These are phyloP conservation scores for Gambusia yucatana DNA, from an alignment of 2,797 vertebrate genomes.

Conservation along the genomic window DNA sequence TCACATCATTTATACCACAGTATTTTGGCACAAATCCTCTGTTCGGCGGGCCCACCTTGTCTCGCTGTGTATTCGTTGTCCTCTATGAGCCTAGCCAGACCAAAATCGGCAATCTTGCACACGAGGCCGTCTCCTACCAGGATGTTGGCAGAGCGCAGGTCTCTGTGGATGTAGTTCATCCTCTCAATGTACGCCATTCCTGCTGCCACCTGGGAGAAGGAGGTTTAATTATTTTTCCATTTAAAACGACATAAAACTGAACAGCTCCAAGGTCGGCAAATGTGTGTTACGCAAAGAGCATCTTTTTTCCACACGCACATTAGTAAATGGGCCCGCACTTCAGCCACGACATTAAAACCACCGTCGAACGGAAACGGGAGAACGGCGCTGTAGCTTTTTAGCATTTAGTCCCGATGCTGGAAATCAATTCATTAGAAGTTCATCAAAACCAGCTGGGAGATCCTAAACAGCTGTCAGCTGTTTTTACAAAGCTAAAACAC, in stretches of 20 bases:
- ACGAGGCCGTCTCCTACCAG: conserved; percentile 95
- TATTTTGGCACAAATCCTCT: background rate
- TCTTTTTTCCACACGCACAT: conserved; percentile 1
- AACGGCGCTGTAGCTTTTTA: background rate
- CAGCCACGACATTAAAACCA: background rate
- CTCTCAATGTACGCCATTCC: conserved; percentile 99
- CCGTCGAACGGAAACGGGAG: background rate
- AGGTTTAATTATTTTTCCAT: conserved; percentile 3
- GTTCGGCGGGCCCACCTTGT: conserved; percentile 86
- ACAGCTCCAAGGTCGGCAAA: conserved; percentile 29
- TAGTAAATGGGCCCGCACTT: background rate
- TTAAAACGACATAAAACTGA: conserved; percentile 26
- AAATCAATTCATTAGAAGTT: background rate
- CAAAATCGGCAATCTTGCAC: conserved; percentile 99
- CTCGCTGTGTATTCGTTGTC: conserved; percentile 99
- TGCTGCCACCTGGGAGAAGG: conserved; percentile 88
- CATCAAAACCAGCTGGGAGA: background rate
- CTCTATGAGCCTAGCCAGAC: conserved; percentile 95
- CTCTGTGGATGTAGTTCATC: conserved; percentile 99
- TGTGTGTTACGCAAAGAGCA: conserved; percentile 3
- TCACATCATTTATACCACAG: background rate
- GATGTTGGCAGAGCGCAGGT: conserved; percentile 97
- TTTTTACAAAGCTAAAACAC: background rate
- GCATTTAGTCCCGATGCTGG: background rate
- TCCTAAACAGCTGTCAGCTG: background rate